Evolutionary conservation across 1,140 invertebrate species (phyloP).

Genomic region (Atta texana): DNA sequence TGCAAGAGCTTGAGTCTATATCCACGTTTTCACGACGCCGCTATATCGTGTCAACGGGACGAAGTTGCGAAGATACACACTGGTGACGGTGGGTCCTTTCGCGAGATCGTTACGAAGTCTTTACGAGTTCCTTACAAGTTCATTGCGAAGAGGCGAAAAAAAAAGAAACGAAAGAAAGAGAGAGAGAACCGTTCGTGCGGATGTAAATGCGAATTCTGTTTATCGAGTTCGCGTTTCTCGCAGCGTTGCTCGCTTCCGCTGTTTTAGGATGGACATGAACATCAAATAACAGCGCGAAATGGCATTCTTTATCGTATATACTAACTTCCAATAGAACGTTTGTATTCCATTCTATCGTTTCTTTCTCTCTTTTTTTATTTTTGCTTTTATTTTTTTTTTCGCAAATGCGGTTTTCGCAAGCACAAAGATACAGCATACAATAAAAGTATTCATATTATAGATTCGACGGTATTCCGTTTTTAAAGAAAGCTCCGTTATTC

Average conservation of each 20-base stretch:
- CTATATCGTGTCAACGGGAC: slow-evolving; percentile 28
- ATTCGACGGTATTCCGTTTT: slow-evolving; percentile 6
- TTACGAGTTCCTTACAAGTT: slow-evolving; percentile 64
- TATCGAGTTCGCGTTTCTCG: slow-evolving; percentile 60
- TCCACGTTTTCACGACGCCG: slow-evolving; percentile 33
- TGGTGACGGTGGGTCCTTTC: slow-evolving; percentile 33
- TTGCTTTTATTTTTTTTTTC: neutral
- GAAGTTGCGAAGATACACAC: slow-evolving; percentile 36
- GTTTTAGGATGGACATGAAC: slow-evolving; percentile 48
- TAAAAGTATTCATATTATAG: slow-evolving; percentile 22
- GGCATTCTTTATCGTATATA: slow-evolving; percentile 9
- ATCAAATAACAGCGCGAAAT: slow-evolving; percentile 34
- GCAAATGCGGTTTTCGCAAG: neutral
- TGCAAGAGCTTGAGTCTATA: slow-evolving; percentile 21
- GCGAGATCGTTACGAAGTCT: slow-evolving; percentile 57
- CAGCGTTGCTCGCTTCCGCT: neutral
- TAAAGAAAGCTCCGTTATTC: neutral
- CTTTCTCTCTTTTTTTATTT: neutral
- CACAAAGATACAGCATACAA: neutral
- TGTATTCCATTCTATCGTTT: neutral
- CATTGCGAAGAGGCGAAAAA: neutral
- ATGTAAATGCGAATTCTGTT: slow-evolving; percentile 63
- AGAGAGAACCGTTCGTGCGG: neutral
- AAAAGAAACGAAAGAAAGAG: neutral
- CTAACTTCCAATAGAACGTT: slow-evolving; percentile 37